Evolutionary conservation across 2,797 vertebrate species (phyloP), one percentile per base, ranked within the genome.

Genomic region (Micromesistius poutassou): DNA sequence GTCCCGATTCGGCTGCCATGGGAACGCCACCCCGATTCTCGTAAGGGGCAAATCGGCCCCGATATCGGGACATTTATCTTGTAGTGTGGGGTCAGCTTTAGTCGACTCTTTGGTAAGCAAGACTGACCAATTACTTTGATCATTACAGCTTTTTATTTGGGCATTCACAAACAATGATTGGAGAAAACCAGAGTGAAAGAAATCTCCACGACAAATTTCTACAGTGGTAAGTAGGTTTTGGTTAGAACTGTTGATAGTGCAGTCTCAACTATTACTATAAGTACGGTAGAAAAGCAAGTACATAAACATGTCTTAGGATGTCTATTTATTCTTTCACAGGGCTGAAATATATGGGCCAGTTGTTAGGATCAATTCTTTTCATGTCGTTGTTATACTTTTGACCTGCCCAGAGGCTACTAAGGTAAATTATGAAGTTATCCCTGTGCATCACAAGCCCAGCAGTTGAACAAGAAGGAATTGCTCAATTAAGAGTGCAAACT

Each of bases 361-460:
- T 0, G 86, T 90, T 73, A 93, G 93, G 70, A 0, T 97, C 0
- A 96, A 97, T 71, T 0, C 74, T 30, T 86, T 97, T 8, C 95
- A 97, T 80, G 84, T 77, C 35, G 84, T 94, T 12, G 1, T 82
- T 0, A 0, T 98, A 28, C 4, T 87, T 42, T 33, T 96, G 76
- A 80, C 91, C 0, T 94, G 93, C 81, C 96, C 96, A 0, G 95
- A 97, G 81, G 90, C 94, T 8, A 96, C 95, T 31, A 98, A 98
- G 96, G 97, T 97, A 94, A 87, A 83, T 25, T 6, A 10, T 62
- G 7, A 62, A 25, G 22, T 6, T 55, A 55, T 50, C 1, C 1
- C 12, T 4, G 19, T 55, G 46, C 16, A 13, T 42, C 40, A 42
- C 14, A 42, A 40, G 38, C 38, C 38, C 10, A 16, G 12, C 40